Conservation (phyloP, 1,140 invertebrate genomes). For the Zaprionus taronus region DNA sequence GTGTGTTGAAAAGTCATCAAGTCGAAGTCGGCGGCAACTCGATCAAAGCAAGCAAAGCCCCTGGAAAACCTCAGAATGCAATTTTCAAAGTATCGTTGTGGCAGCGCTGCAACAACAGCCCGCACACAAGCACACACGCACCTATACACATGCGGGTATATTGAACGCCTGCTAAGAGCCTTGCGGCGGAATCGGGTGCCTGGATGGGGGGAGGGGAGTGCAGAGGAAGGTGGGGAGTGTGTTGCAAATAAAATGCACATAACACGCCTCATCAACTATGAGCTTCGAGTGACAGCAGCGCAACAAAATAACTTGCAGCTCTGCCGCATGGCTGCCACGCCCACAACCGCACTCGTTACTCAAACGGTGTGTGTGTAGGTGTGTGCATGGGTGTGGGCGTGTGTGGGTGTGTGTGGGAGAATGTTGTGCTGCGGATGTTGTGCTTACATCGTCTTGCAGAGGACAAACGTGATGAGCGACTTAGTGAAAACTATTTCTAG, state of each 20-base stretch:
- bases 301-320: constrained; percentile 64
- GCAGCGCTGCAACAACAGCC: constrained; percentile 45
- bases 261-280: constrained; percentile 78
- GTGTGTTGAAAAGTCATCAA: constrained; percentile 20
- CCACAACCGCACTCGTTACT: constrained; percentile 41
- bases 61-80: constrained; percentile 71
- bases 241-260: constrained; percentile 76
- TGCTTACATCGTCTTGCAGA: constrained; percentile 46
- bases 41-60: constrained; percentile 50
- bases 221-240: neutral
- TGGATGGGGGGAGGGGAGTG: neutral
- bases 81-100: constrained; percentile 70
- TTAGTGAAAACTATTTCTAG: constrained; percentile 72
- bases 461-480: constrained; percentile 66
- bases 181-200: constrained; percentile 7
- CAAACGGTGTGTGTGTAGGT: constrained; percentile 4
- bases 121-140: constrained; percentile 11
- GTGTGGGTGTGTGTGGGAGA: constrained; percentile 19
- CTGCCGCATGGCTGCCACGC: constrained; percentile 21
- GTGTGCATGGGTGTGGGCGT: neutral
- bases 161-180: constrained; percentile 51
- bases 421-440: constrained; percentile 32
- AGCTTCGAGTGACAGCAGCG: constrained; percentile 72
- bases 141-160: constrained; percentile 17
- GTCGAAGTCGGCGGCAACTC: constrained; percentile 18